Conservation (phyloP, 2,888 invertebrate genomes). For the Volucella inflata region DNA sequence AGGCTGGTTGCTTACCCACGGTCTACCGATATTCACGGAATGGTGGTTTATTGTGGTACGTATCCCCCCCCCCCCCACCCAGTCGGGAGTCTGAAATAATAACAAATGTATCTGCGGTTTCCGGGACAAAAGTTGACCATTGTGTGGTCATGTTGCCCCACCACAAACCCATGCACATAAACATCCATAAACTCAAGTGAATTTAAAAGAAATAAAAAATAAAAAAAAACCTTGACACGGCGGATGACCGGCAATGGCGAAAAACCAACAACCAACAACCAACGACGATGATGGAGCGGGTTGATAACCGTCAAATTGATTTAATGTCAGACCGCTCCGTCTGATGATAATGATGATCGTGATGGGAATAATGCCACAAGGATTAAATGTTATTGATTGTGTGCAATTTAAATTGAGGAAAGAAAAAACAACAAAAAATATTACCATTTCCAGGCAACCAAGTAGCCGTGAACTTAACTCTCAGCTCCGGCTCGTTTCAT, state of each 20-base stretch:
- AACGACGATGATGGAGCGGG: conserved; percentile 16
- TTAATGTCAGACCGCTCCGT: conserved; percentile 60
- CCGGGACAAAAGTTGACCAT: conserved; percentile 45
- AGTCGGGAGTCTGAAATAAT: conserved; percentile 26
- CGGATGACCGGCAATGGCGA: too few species aligned
- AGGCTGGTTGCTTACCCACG: background rate
- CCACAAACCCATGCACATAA: background rate
- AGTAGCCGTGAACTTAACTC: background rate
- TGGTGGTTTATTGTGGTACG: background rate
- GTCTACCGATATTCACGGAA: background rate
- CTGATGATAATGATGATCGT: conserved; percentile 60
- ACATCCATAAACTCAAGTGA: conserved; percentile 34
- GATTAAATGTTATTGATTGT: conserved; percentile 64
- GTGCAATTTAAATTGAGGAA: conserved; percentile 43
- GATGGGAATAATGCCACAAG: conserved; percentile 54
- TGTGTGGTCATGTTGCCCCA: conserved; percentile 41
- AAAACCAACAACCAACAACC: too few species aligned
- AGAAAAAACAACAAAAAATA: conserved; percentile 4
- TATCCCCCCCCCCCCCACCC: too few species aligned
- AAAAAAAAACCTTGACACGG: too few species aligned
- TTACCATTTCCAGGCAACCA: background rate
- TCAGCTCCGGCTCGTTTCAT: background rate
- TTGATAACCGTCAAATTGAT: conserved; percentile 73
- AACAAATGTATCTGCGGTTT: conserved; percentile 65
- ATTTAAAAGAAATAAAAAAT: conserved; percentile 23